Evolutionary conservation across 2,888 invertebrate genomes (phyloP).

Genomic region (Dryobotodes eremita): DNA sequence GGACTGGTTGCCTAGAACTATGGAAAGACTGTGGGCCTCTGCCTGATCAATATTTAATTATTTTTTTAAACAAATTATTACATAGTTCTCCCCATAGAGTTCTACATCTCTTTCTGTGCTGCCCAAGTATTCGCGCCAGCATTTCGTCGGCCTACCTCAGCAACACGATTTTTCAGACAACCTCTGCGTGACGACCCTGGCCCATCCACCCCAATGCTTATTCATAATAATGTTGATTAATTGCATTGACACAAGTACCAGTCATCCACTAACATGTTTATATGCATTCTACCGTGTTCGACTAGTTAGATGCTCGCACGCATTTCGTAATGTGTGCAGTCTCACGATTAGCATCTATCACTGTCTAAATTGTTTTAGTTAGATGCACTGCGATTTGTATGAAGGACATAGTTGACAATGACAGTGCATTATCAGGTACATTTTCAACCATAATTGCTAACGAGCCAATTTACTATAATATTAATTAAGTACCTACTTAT

Average conservation of each 20-base stretch:
- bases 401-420: conserved; percentile 42
- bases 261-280: conserved; percentile 30
- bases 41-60: too few relatives aligned
- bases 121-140: too few relatives aligned
- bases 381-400: conserved; percentile 13
- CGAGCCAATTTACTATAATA: conserved; percentile 19
- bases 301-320: conserved; percentile 35
- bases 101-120: background rate
- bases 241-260: conserved; percentile 20
- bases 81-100: background rate
- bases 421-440: background rate
- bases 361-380: conserved; percentile 44
- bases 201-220: background rate
- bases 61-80: background rate
- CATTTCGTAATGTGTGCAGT: conserved; percentile 26
- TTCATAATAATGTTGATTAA: conserved; percentile 30
- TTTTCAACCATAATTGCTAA: conserved; percentile 18
- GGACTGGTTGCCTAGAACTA: background rate
- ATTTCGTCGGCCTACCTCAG: background rate
- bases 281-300: conserved; percentile 44
- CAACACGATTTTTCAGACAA: background rate
- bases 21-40: too few relatives aligned
- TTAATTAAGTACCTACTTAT: background rate
- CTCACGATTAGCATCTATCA: conserved; percentile 58
- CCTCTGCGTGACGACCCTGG: background rate